Evolutionary conservation across 2,113 vertebrate genomes (phyloP).

Genomic region (Ailuropoda melanoleuca): DNA sequence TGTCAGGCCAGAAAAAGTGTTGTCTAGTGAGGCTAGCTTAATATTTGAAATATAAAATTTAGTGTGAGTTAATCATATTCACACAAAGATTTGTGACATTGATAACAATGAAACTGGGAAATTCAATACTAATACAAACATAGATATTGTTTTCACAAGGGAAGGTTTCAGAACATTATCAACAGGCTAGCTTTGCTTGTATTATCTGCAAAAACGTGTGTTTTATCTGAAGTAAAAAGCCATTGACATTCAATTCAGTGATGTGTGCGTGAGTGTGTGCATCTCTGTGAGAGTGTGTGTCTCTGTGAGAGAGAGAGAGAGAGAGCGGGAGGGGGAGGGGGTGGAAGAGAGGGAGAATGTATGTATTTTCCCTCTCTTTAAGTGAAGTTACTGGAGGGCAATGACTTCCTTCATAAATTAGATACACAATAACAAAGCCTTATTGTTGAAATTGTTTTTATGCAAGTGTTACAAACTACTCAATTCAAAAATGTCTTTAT

Average conservation of each 20-base stretch:
- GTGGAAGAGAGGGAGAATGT: background rate
- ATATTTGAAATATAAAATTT: constrained; percentile 2
- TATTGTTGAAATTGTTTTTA: constrained; percentile 55
- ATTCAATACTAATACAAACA: background rate
- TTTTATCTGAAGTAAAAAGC: constrained; percentile 10
- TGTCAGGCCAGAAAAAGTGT: background rate
- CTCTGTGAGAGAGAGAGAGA: background rate
- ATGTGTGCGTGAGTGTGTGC: background rate
- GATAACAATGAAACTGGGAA: background rate
- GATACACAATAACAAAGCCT: constrained; percentile 38
- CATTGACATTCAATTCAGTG: background rate
- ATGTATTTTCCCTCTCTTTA: background rate
- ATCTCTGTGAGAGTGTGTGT: background rate
- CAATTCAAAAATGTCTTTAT: constrained; percentile 60
- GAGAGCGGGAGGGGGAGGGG: too few species aligned
- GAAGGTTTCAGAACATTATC: background rate
- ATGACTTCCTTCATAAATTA: constrained; percentile 43
- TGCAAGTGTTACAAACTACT: background rate
- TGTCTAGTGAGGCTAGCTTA: background rate
- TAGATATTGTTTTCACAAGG: background rate
- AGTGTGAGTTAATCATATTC: background rate
- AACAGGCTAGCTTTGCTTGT: background rate
- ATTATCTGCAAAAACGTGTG: background rate
- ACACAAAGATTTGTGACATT: background rate
- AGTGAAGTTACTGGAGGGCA: background rate